Conservation (phyloP, 1,140 invertebrate genomes). For the Apis cerana region DNA sequence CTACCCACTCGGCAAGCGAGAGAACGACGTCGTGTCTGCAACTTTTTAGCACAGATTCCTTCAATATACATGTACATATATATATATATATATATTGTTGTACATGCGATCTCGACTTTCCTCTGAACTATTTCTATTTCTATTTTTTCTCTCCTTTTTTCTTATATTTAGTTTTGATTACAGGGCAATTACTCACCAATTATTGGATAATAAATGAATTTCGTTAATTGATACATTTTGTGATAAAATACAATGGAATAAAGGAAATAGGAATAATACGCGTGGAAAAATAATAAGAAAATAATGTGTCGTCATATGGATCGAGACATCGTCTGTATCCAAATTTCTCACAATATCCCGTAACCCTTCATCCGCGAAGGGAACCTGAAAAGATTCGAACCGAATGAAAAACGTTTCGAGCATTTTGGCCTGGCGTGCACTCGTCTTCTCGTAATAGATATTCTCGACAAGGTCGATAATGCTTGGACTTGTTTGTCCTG, state of each 20-base stretch:
- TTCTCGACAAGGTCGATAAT: conserved; percentile 11
- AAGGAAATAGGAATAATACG: too few species aligned
- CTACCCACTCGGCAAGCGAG: conserved; percentile 56
- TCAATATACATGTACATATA: neutral
- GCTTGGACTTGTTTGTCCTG: conserved; percentile 24
- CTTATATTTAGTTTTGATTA: too few species aligned
- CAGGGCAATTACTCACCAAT: too few species aligned
- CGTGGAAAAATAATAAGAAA: too few species aligned
- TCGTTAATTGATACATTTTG: too few species aligned
- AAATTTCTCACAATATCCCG: neutral
- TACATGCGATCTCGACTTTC: neutral
- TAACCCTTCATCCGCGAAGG: neutral
- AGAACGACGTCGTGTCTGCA: conserved; percentile 6
- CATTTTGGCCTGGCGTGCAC: neutral
- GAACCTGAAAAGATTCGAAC: neutral
- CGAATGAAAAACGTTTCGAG: neutral
- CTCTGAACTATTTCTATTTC: too few species aligned
- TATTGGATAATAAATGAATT: too few species aligned
- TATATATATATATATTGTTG: too few species aligned
- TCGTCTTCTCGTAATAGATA: conserved; percentile 1
- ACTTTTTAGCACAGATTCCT: conserved; percentile 33
- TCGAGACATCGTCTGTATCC: too few species aligned
- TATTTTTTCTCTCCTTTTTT: too few species aligned
- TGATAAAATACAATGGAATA: too few species aligned
- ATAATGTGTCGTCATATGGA: too few species aligned